Evolutionary conservation across 2,888 invertebrate genomes (phyloP).

Genomic region (Cephus spinipes): DNA sequence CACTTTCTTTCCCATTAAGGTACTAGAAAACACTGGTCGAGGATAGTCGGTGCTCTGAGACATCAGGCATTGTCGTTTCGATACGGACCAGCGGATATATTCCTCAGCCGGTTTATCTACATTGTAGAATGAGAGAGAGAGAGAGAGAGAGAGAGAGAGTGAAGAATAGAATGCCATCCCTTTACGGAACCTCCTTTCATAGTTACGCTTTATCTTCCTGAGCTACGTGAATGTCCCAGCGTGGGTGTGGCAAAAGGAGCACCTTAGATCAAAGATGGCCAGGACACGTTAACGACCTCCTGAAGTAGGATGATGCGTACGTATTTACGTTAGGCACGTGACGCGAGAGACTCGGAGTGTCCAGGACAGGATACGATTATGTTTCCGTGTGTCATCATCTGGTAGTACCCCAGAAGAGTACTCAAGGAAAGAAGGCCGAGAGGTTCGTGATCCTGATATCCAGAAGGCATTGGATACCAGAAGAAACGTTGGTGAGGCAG

Average conservation of each 20-base stretch:
- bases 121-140: conserved; percentile 14
- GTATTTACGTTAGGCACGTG: not conserved
- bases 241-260: conserved; percentile 58
- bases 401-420: not conserved
- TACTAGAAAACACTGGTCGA: not conserved
- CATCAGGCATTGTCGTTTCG: not conserved
- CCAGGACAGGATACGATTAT: conserved; percentile 51
- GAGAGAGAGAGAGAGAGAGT: not conserved
- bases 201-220: conserved; percentile 30
- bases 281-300: conserved; percentile 11
- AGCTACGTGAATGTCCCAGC: conserved; percentile 42
- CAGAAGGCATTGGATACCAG: not conserved
- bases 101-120: conserved; percentile 18
- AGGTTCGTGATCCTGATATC: conserved; percentile 11
- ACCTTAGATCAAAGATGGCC: conserved; percentile 43
- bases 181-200: conserved; percentile 16
- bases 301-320: not conserved
- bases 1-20: not conserved
- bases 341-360: not conserved
- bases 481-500: conserved; percentile 7
- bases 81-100: not conserved
- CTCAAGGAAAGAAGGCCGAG: conserved; percentile 13
- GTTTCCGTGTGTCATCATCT: conserved; percentile 45
- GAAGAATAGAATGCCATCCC: conserved; percentile 18
- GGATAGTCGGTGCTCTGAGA: not conserved